Base-by-base conservation (phyloP, 2,113 vertebrate genomes). In the Circaetus cinerascens region DNA sequence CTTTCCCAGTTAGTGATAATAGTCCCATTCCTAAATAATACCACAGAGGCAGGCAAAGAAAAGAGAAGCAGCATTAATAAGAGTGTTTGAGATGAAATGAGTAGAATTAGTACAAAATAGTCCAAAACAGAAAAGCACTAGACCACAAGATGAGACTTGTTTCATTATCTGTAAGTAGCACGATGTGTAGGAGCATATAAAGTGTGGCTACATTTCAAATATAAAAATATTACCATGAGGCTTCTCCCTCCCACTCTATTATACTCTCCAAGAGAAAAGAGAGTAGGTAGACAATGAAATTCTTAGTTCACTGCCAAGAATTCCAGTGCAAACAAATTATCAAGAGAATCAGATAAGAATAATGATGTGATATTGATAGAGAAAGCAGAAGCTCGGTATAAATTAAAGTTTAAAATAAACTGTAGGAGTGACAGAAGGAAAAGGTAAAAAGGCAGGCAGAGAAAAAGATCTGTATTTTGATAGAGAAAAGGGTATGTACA, bases 261-360 rank as follows among this genome's bases (percentile, higher is more conserved):
- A 97, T 97, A 97, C 97, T 95, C 91, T 96, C 97, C 94, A 91
- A 92, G 95, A 97, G 95, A 96, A 97, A 96, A 97, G 96, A 95
- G 95, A 93, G 96, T 97, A 96, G 97, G 95, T 97, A 96, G 96
- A 95, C 94, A 97, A 97, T 97, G 95, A 97, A 97, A 95, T 97
- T 84, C 96, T 96, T 87, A 94, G 96, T 94, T 97, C 94, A 87
- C 96, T 97, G 95, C 95, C 95, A 95, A 95, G 95, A 95, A 95
- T 96, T 97, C 97, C 94, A 96, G 96, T 95, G 95, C 97, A 97
- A 98, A 97, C 96, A 97, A 97, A 97, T 96, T 94, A 97, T 97
- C 96, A 98, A 40, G 94, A 81, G 94, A 97, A 96, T 96, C 94
- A 91, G 95, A 94, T 97, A 94, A 95, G 92, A 95, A 96, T 95